These are phyloP conservation scores for Nilaparvata lugens DNA, from an alignment of 1,140 invertebrate species.

Conservation along the genomic window DNA sequence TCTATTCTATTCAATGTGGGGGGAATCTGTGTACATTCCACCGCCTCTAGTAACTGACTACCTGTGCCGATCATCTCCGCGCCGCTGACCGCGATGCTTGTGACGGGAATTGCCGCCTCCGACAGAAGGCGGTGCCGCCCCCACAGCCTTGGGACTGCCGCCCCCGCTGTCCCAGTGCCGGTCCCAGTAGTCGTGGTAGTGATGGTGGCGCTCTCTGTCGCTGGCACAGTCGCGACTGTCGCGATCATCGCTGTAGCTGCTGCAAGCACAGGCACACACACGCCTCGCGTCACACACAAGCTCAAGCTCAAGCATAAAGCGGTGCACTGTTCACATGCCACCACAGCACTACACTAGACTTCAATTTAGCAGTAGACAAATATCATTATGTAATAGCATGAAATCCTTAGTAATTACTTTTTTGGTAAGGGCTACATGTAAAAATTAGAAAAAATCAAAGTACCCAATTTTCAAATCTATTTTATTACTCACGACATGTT, in stretches of 20 bases:
- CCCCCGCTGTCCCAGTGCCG: slow-evolving; percentile 4
- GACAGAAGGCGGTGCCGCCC: too few relatives aligned
- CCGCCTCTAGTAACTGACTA: too few relatives aligned
- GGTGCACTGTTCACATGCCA: slow-evolving; percentile 23
- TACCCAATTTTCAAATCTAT: too few relatives aligned
- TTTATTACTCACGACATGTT: too few relatives aligned
- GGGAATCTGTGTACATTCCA: too few relatives aligned
- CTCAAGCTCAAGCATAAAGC: slow-evolving; percentile 13
- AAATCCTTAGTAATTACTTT: too few relatives aligned
- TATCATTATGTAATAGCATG: too few relatives aligned
- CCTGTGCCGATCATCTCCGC: slow-evolving; percentile 21
- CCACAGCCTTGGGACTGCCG: slow-evolving; percentile 13
- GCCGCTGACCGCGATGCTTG: slow-evolving; percentile 17
- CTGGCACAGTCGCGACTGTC: slow-evolving; percentile 23
- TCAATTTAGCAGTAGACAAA: too few relatives aligned
- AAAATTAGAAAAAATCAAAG: too few relatives aligned
- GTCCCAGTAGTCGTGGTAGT: slow-evolving; percentile 8
- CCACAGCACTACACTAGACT: slow-evolving; percentile 22
- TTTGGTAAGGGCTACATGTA: too few relatives aligned
- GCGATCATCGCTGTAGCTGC: slow-evolving; percentile 24
- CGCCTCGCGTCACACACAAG: not conserved
- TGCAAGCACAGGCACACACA: slow-evolving; percentile 17
- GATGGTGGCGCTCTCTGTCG: slow-evolving; percentile 7
- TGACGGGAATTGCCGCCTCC: not conserved
- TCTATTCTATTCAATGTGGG: too few relatives aligned